phyloP scores from a whole-genome alignment of 2,797 vertebrate genomes.

The Rhynchonycteris naso region DNA sequence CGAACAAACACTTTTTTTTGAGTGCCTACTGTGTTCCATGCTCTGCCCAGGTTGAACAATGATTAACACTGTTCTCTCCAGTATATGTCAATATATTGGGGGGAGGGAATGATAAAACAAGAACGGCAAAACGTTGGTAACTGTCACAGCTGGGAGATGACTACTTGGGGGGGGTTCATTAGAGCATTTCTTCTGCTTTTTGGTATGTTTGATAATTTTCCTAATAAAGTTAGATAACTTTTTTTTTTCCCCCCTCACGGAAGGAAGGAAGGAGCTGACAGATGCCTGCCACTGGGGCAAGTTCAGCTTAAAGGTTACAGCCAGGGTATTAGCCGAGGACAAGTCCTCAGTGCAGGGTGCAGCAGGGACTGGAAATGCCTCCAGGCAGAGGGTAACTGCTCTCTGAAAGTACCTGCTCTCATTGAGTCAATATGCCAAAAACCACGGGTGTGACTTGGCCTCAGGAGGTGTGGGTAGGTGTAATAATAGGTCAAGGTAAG shows the following conservation, averaged over 20 bases:
- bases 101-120: not conserved
- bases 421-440: not conserved
- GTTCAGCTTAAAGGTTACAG: not conserved
- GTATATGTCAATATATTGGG: not conserved
- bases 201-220: not conserved
- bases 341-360: not conserved
- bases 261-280: not conserved
- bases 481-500: not conserved
- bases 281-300: not conserved
- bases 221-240: conserved; percentile 29
- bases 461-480: not conserved
- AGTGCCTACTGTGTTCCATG: not conserved
- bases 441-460: not conserved
- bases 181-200: not conserved
- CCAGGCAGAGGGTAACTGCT: not conserved
- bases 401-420: not conserved
- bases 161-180: not conserved
- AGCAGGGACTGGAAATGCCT: not conserved
- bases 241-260: not conserved
- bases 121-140: not conserved
- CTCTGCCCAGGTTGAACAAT: not conserved
- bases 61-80: not conserved
- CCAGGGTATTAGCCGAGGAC: not conserved
- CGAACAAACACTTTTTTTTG: not conserved
- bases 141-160: not conserved